Evolutionary conservation across 2,888 invertebrate species (phyloP), one percentile per base, ranked within the genome.

Genomic region (Caenorhabditis sp.): DNA sequence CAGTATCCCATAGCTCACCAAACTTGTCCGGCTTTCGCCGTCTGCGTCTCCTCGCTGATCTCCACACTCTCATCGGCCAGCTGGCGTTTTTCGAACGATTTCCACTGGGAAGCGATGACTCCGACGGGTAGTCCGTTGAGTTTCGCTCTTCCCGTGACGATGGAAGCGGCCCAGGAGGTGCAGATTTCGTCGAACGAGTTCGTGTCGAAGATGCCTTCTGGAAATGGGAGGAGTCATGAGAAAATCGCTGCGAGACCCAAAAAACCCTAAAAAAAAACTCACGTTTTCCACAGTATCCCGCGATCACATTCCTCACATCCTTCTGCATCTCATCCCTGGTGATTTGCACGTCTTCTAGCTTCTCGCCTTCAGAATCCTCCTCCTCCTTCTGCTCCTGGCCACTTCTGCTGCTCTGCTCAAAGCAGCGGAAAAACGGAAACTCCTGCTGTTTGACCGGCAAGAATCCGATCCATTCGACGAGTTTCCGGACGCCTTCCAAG

Each of bases 51-150:
- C 4, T 50, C 65, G 47, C 65, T 69, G 0, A 22, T 69, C 15
- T 68, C 78, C 3, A 53, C 98, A 22, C 99, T 99, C 0, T 99
- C 99, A 94, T 99, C 99, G 0, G 99, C 99, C 0, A 99, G 98
- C 87, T 97, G 94, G 60, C 95, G 96, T 40, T 97, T 93, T 92
- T 98, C 98, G 1, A 98, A 97, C 0, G 97, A 96, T 76, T 98
- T 94, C 0, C 99, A 98, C 93, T 99, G 99, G 8, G 98, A 98
- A 5, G 97, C 96, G 58, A 99, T 95, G 2, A 98, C 96, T n/a
- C 98, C 99, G 0, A 98, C 95, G 0, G 98, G 98, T 56, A 99
- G 96, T 72, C 98, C 97, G 69, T 98, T 98, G 1, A 99, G 94
- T n/a, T 97, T 87, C 0, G 97, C 97, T 40, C 97, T 94, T 1